Evolutionary conservation across 2,113 vertebrate species (phyloP), one percentile per base, ranked within the genome.

Genomic region (Phylloscopus trochiloides): DNA sequence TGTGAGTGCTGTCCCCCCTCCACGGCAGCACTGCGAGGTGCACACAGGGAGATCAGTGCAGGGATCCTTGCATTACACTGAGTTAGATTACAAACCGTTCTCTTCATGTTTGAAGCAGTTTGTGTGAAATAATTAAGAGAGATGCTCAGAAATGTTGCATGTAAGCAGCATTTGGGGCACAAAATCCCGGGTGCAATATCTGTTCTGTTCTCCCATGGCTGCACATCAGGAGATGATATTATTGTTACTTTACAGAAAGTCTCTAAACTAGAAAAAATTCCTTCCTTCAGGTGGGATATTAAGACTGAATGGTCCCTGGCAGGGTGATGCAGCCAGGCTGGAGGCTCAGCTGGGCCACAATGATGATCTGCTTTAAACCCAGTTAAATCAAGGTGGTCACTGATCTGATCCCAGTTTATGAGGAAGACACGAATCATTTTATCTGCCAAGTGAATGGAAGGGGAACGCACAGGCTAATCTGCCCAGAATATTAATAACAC

Each of bases 11-110:
- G 54, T 61, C 7, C 14, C 18, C 32, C 34, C 21, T 0, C 1
- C 14, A 15, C 13, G 0, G 0, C 29, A 58, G 42, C 0, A 2
- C 68, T 42, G 42, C 0, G 0, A 32, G 57, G 38, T 26, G 26
- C 14, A 14, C 1, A 2, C 8, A 9, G 3, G 20, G 26, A 48
- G 50, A 80, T 14, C 6, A 76, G 8, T 45, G n/a, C 62, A 72
- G 72, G 73, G 43, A 25, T 13, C 17, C 29, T 18, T 82, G 58
- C 17, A 5, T 31, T 48, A 12, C 47, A 45, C 17, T 20, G 32
- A 72, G 43, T 16, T 42, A 28, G 8, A 19, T 21, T 54, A 26
- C 29, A 31, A 70, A 47, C 28, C 9, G 22, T 14, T n/a, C 21
- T 10, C 36, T 72, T 45, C 6, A 4, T 8, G 34, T 43, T 74